Base-by-base conservation (phyloP, 1,140 invertebrate species). In the Musca domestica region DNA sequence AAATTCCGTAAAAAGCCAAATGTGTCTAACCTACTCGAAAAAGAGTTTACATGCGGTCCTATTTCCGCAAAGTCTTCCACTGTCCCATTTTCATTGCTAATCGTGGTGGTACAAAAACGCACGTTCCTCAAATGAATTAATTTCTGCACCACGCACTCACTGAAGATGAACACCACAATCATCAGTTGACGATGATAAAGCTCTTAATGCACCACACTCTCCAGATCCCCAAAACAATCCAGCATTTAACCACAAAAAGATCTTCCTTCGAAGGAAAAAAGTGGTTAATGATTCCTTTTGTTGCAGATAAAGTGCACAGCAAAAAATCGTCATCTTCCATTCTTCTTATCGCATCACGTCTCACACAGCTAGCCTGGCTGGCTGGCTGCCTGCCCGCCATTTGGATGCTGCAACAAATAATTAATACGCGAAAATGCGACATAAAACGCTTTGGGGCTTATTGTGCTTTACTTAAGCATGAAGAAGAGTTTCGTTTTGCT, bases 341-440 rank as follows among this genome's bases (percentile, higher is more conserved):
- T 41, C 10, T 41, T 9, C 34, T 41, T 41, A 41, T 41, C 34
- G 22, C 22, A 52, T 23, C 17, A 23, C 49, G 34, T 41, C 34
- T 41, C 49, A 23, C 49, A 23, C n/a, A n/a, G n/a, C n/a, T n/a
- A n/a, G n/a, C n/a, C n/a, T n/a, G n/a, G n/a, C n/a, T n/a, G n/a
- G n/a, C n/a, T n/a, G n/a, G n/a, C n/a, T n/a, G n/a, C n/a, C 49
- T 20, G 49, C 49, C 17, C 17, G n/a, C 49, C n/a, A 41, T 41
- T 41, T 41, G 34, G 34, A 41, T 41, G 34, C 34, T 41, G 34
- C 76, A 77, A 77, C 75, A 77, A 78, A 76, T 78, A 78, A 78
- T 78, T 78, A 78, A 78, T 78, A 74, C 76, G 74, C 76, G 72
- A 71, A 77, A 78, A 78, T 78, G 76, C 76, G 76, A 78, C 76